These are phyloP conservation scores for Caenorhabditis wallacei DNA, from an alignment of 2,888 invertebrate species.

Conservation along the genomic window DNA sequence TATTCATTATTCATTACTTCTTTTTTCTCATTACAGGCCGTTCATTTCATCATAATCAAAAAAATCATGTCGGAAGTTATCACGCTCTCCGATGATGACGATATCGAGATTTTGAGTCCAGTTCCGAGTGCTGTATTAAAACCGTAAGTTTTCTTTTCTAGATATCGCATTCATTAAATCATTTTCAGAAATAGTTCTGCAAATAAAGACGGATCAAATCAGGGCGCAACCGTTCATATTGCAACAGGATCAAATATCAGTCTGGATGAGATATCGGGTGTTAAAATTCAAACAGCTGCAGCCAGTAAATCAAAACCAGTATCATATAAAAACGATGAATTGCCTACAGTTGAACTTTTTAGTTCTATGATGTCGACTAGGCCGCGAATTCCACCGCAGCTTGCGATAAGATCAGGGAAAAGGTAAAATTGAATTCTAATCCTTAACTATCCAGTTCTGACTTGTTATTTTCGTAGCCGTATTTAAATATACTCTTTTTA, in stretches of 20 bases:
- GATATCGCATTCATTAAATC: not conserved
- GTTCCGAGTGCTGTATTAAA: not conserved
- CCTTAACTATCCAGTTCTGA: too few relatives aligned
- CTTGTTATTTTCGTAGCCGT: too few relatives aligned
- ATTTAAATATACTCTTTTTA: too few relatives aligned
- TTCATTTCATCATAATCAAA: not conserved
- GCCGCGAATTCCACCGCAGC: too few relatives aligned
- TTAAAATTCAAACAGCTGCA: too few relatives aligned
- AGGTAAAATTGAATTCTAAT: too few relatives aligned
- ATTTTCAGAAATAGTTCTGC: constrained; percentile 10
- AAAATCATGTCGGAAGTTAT: constrained; percentile 36
- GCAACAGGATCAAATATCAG: not conserved
- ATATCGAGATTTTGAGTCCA: constrained; percentile 17
- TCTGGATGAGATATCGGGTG: constrained; percentile 8
- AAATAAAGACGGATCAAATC: not conserved
- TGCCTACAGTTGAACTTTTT: too few relatives aligned
- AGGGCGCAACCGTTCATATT: constrained; percentile 36
- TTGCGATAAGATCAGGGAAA: too few relatives aligned
- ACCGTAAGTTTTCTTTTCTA: not conserved
- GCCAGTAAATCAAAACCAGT: too few relatives aligned
- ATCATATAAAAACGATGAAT: too few relatives aligned
- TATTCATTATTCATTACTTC: too few relatives aligned
- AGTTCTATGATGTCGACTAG: too few relatives aligned
- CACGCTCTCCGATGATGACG: constrained; percentile 43
- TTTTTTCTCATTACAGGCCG: not conserved